Conservation (phyloP, 2,888 invertebrate species). For the Malthinus seriepunctatus region DNA sequence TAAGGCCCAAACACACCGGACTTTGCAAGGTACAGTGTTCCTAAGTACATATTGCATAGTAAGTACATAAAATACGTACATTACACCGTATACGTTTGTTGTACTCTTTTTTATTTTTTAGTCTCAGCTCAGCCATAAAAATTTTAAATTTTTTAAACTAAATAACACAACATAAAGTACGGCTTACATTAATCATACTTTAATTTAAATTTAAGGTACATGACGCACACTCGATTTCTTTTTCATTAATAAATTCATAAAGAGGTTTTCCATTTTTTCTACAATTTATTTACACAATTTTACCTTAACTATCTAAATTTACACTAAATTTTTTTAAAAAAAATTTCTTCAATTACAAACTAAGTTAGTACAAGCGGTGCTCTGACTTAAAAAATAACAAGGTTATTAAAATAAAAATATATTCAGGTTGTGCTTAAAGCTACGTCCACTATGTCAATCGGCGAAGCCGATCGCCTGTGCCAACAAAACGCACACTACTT, state of each 20-base stretch:
- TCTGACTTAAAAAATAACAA: slow-evolving; percentile 39
- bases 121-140: slow-evolving; percentile 36
- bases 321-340: slow-evolving; percentile 19
- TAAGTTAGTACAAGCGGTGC: slow-evolving; percentile 50
- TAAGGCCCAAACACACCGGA: slow-evolving; percentile 51
- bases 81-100: slow-evolving; percentile 52
- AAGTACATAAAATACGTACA: slow-evolving; percentile 42
- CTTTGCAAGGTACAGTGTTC: slow-evolving; percentile 52
- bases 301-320: slow-evolving; percentile 27
- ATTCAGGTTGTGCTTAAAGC: no score
- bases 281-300: slow-evolving; percentile 28
- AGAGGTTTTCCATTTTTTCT: slow-evolving; percentile 44
- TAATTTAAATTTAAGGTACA: slow-evolving; percentile 47
- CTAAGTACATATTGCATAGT: slow-evolving; percentile 35
- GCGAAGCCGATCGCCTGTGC: no score
- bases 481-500: no score
- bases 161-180: slow-evolving; percentile 29
- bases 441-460: no score
- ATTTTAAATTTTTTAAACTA: slow-evolving; percentile 19
- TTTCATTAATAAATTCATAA: slow-evolving; percentile 48
- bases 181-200: slow-evolving; percentile 28
- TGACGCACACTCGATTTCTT: slow-evolving; percentile 42
- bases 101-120: slow-evolving; percentile 45
- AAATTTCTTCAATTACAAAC: slow-evolving; percentile 17
- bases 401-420: no score